phyloP scores from a whole-genome alignment of 2,888 invertebrate genomes.

The Sarcophaga variegata region DNA sequence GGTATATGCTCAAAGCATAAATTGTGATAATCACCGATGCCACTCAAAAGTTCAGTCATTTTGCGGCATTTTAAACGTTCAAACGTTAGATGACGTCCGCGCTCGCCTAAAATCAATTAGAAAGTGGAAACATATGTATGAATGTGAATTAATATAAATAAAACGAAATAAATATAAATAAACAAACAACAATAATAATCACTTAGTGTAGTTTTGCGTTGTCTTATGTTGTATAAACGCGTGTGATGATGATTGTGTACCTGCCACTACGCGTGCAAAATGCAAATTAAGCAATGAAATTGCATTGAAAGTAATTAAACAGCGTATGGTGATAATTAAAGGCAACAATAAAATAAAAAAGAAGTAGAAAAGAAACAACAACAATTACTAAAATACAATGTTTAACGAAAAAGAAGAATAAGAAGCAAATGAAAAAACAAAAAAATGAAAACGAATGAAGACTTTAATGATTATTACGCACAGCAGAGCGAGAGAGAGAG shows the following conservation, averaged over 20 bases:
- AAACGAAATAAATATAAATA: too few species aligned
- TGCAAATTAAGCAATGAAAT: constrained; percentile 13
- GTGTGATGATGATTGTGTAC: not conserved
- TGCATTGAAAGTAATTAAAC: constrained; percentile 38
- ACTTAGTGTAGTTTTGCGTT: too few species aligned
- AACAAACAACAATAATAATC: not conserved
- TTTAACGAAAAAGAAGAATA: not conserved
- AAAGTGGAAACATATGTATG: constrained; percentile 8
- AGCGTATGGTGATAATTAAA: too few species aligned
- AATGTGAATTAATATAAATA: constrained; percentile 3
- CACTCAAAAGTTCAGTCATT: constrained; percentile 61
- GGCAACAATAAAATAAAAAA: too few species aligned
- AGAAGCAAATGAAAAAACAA: not conserved
- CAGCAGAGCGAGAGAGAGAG: not conserved
- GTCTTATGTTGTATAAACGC: too few species aligned
- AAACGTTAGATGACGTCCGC: constrained; percentile 27
- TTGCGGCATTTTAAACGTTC: constrained; percentile 54
- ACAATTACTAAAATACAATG: not conserved
- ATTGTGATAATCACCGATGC: constrained; percentile 33
- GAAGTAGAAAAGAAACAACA: not conserved
- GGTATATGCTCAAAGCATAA: constrained; percentile 31
- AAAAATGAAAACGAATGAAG: not conserved
- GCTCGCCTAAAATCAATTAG: constrained; percentile 9
- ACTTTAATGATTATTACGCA: not conserved
- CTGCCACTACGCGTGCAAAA: not conserved